Base-by-base conservation (phyloP, 2,888 invertebrate species). In the Athetis lepigone region DNA sequence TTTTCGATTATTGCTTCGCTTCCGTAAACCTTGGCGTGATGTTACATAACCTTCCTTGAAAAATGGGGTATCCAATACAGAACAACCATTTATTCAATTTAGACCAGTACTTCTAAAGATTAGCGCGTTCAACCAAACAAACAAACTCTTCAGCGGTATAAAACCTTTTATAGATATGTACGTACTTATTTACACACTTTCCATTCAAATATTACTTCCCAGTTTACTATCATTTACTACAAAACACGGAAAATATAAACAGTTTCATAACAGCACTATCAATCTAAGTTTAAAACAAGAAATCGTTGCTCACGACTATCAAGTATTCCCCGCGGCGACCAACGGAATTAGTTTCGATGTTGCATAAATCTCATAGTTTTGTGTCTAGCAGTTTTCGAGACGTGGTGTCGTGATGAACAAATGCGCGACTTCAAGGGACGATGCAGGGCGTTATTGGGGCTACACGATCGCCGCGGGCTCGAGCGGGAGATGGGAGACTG, bases 391-490 rank as follows among this genome's bases (percentile, higher is more conserved):
- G 80, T 77, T 85, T 81, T 74, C 61, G 69, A 79, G 80, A 86
- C 83, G 79, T 79, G 85, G 79, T 83, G 85, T 87, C 86, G 88
- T 87, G 87, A 85, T 85, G 85, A 77, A 79, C 67, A 72, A 79
- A 80, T 77, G 82, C 79, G 76, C 80, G 79, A 81, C 76, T 80
- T 69, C 70, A 77, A 72, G 80, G 67, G 74, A 80, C 82, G 85
- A 84, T 80, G 69, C 68, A 77, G 80, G 85, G 84, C 84, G 88
- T 84, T 90, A 88, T 89, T 88, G 85, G 84, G 71, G 74, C 81
- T 84, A 83, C 89, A 89, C 89, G 89, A 90, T 71, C 81, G 88
- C 89, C 88, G 64, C 76, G 59, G 86, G 89, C 83, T 55, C 60
- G 64, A 75, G 78, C 70, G 70, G 64, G 75, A 84, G 79, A 83